phyloP scores from a whole-genome alignment of 1,140 invertebrate species.

The Lithobius niger region DNA sequence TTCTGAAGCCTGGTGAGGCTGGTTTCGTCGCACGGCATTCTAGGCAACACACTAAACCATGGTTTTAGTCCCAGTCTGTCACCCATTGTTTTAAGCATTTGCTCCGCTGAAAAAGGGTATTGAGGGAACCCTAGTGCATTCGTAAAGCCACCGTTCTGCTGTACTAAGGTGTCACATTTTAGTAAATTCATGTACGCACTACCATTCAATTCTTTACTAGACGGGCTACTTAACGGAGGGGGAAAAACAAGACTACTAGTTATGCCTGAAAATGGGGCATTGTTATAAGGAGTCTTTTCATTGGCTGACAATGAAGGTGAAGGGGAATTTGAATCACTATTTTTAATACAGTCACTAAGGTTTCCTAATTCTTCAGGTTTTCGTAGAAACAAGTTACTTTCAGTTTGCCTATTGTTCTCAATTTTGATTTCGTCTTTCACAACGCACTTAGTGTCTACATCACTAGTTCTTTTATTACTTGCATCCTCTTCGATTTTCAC shows the following conservation, averaged over 20 bases:
- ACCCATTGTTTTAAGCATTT: conserved; percentile 9
- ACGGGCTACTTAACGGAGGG: not conserved
- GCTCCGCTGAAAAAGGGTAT: conserved; percentile 14
- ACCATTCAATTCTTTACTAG: not conserved
- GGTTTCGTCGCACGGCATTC: conserved; percentile 44
- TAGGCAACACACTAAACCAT: conserved; percentile 48
- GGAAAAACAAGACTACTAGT: not conserved
- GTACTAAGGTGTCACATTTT: not conserved
- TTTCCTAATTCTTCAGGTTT: not conserved
- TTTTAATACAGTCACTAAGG: not conserved
- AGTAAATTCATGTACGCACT: not conserved
- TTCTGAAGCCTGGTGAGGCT: conserved; percentile 22
- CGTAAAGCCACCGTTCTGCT: not conserved
- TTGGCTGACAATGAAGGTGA: not conserved
- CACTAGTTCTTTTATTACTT: too few relatives aligned
- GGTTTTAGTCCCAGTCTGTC: conserved; percentile 26
- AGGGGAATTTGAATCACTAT: not conserved
- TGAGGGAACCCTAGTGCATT: not conserved
- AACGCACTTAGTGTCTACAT: too few relatives aligned
- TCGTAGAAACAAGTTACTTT: not conserved
- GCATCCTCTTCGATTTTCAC: too few relatives aligned
- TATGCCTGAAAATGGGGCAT: not conserved
- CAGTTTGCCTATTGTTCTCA: conserved; percentile 16
- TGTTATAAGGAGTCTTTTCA: not conserved
- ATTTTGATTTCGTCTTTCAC: conserved; percentile 22